These are phyloP conservation scores for Andrena praecox DNA, from an alignment of 2,888 invertebrate species.

Conservation along the genomic window DNA sequence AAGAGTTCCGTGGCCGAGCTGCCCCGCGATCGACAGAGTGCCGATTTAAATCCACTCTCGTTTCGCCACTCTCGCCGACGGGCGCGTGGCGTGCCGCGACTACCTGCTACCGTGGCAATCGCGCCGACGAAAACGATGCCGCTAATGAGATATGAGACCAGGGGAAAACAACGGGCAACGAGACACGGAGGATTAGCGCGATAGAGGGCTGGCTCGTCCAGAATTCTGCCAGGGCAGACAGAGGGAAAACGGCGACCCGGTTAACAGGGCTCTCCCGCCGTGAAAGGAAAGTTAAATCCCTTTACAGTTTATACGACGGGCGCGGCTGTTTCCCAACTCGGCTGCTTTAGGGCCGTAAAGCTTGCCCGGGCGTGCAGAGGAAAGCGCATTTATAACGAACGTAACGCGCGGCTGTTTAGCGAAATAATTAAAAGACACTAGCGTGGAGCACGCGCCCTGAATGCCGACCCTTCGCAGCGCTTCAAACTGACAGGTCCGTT, in stretches of 20 bases:
- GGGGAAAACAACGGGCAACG: conserved; percentile 70
- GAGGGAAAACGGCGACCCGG: conserved; percentile 72
- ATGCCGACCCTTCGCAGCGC: conserved; percentile 45
- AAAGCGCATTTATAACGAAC: conserved; percentile 81
- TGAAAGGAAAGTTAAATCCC: conserved; percentile 84
- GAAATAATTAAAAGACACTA: conserved; percentile 84
- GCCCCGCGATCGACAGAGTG: too few species aligned
- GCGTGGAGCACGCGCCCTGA: conserved; percentile 62
- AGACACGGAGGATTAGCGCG: conserved; percentile 68
- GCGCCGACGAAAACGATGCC: conserved; percentile 40
- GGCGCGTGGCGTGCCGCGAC: neutral
- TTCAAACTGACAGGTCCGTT: conserved; percentile 44
- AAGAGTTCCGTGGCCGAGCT: too few species aligned
- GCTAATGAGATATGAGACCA: conserved; percentile 68
- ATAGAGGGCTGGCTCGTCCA: conserved; percentile 64
- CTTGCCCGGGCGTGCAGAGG: conserved; percentile 75
- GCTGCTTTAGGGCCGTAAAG: conserved; percentile 82
- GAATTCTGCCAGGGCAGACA: conserved; percentile 73
- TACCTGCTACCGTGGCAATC: conserved; percentile 19
- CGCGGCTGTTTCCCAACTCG: conserved; percentile 79
- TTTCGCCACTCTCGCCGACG: too few species aligned
- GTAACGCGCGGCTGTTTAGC: conserved; percentile 79
- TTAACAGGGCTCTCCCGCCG: conserved; percentile 74
- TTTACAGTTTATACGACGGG: conserved; percentile 82
- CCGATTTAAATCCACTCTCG: too few species aligned